These are phyloP conservation scores for Euthynnus affinis DNA, from an alignment of 2,797 vertebrate genomes.

Conservation along the genomic window DNA sequence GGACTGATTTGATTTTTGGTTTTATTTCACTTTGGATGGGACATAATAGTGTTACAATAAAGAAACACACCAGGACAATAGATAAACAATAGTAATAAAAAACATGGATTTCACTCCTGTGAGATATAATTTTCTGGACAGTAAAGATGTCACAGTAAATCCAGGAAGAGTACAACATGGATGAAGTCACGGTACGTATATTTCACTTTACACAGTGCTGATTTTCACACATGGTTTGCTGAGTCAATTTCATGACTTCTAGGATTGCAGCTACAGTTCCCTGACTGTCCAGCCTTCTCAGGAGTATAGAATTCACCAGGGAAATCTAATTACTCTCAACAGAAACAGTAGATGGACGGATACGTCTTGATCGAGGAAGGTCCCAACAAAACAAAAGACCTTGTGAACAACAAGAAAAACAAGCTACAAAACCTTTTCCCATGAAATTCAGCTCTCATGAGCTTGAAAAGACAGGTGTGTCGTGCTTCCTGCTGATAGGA, in stretches of 20 bases:
- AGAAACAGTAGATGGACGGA: slow-evolving; percentile 62
- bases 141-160: slow-evolving; percentile 42
- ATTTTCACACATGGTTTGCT: slow-evolving; percentile 68
- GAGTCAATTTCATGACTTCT: slow-evolving; percentile 64
- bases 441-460: neutral
- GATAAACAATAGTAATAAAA: too few species aligned
- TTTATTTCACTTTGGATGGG: slow-evolving; percentile 22
- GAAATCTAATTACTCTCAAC: slow-evolving; percentile 71
- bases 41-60: slow-evolving; percentile 4
- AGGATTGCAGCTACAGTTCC: slow-evolving; percentile 53
- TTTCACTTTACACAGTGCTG: slow-evolving; percentile 40
- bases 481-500: neutral
- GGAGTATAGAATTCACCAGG: slow-evolving; percentile 74
- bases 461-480: neutral
- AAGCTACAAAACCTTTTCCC: neutral
- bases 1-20: slow-evolving; percentile 1
- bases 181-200: slow-evolving; percentile 32
- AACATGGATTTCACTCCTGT: neutral
- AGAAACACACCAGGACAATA: neutral
- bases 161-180: neutral
- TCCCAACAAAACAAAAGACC: slow-evolving; percentile 47
- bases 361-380: slow-evolving; percentile 40
- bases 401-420: slow-evolving; percentile 28
- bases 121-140: slow-evolving; percentile 27
- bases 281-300: slow-evolving; percentile 63